A percentile compares a stretch with the other conserved stretches of the same genome.
Evolutionary conservation across 2,113 vertebrate species (phyloP).

Genomic region (Catharus fuscescens): DNA sequence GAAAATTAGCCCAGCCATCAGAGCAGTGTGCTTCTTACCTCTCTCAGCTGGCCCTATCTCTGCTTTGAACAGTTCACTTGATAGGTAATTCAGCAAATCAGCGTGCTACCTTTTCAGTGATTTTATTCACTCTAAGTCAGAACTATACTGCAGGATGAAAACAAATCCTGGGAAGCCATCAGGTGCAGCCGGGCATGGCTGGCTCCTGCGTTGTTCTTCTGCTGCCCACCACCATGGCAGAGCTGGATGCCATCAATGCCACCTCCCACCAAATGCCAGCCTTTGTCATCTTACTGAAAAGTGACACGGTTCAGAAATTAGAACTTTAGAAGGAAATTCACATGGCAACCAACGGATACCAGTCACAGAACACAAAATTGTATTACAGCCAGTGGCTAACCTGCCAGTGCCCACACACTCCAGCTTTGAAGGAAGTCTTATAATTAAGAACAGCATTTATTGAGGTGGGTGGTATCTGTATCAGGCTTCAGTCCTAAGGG

Average conservation of each 20-base stretch:
- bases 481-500: neutral
- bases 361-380: neutral
- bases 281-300: conserved; percentile 17
- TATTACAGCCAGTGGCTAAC: neutral
- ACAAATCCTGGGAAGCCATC: neutral
- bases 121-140: conserved; percentile 18
- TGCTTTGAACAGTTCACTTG: conserved; percentile 2
- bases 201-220: neutral
- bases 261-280: conserved; percentile 2
- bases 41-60: neutral
- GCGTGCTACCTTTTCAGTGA: conserved; percentile 11
- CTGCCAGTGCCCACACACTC: neutral
- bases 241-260: neutral
- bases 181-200: neutral
- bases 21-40: neutral
- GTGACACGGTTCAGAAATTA: neutral
- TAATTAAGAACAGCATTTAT: neutral
- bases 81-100: conserved; percentile 20
- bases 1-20: conserved; percentile 3
- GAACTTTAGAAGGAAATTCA: neutral
- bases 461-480: neutral
- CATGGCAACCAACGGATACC: neutral
- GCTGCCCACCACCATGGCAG: neutral
- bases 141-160: neutral
- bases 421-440: neutral